Conservation (phyloP, 2,888 invertebrate species). For the Lepetodrilus schrolli region DNA sequence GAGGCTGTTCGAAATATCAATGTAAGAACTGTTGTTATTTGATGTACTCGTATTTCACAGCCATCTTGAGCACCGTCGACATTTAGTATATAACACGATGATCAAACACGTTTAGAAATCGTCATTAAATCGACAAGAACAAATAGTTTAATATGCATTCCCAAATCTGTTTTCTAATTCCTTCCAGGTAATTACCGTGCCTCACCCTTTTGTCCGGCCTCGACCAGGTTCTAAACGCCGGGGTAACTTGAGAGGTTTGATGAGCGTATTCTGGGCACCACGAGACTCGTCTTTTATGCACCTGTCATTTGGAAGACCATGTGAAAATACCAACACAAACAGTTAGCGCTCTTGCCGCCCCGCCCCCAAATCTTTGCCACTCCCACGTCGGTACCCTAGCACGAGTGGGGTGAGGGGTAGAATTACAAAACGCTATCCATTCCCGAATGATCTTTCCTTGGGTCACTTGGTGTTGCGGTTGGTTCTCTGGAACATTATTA, state of each 20-base stretch:
- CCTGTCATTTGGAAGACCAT: neutral
- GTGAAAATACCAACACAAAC: neutral
- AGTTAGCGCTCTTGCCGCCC: neutral
- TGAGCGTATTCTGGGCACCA: neutral
- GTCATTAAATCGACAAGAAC: no score
- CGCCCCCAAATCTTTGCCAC: neutral
- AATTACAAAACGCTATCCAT: neutral
- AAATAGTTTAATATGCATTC: no score
- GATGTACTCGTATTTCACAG: no score
- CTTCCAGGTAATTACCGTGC: no score
- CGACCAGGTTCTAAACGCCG: neutral
- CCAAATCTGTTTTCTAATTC: no score
- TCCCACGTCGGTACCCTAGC: slow-evolving; percentile 10
- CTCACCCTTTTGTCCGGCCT: neutral
- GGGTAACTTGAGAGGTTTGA: neutral
- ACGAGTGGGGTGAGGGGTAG: neutral
- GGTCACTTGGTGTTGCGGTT: neutral
- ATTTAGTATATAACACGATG: no score
- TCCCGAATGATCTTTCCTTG: neutral
- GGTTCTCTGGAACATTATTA: no score
- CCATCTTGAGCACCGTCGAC: no score
- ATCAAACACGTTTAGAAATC: no score
- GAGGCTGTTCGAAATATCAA: no score
- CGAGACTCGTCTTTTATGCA: neutral
- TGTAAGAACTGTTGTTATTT: no score